phyloP scores from a whole-genome alignment of 64 coral and sea anemone genomes.

The Orbicella faveolata region DNA sequence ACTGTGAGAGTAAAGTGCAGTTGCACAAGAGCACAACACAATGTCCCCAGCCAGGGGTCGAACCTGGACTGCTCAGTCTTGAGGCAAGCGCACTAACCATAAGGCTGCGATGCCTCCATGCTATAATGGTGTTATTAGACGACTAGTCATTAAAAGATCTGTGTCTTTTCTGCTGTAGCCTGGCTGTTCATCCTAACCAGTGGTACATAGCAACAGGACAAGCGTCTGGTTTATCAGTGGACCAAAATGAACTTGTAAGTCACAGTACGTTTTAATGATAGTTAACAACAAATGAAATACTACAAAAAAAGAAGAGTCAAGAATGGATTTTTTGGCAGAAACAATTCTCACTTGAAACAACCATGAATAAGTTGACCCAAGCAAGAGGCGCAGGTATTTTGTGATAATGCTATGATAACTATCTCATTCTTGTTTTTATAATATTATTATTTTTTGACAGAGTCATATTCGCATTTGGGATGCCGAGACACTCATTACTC shows the following conservation, averaged over 20 bases:
- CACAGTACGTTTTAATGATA: neutral
- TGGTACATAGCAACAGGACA: slow-evolving; percentile 94
- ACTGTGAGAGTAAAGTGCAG: no score
- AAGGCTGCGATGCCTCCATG: no score
- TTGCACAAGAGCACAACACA: no score
- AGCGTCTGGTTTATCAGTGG: slow-evolving; percentile 73
- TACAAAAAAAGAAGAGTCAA: neutral
- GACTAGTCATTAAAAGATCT: neutral
- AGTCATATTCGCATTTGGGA: slow-evolving; percentile 95
- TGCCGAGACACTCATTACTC: slow-evolving; percentile 84
- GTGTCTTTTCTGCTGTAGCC: neutral
- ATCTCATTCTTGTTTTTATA: neutral
- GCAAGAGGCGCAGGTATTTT: no score
- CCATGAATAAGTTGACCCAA: no score
- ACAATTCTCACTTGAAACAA: no score
- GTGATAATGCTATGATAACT: neutral
- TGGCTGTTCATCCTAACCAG: slow-evolving; percentile 88
- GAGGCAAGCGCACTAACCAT: no score
- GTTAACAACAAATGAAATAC: neutral
- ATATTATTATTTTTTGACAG: slow-evolving; percentile 1
- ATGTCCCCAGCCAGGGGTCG: no score
- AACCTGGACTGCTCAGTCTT: no score
- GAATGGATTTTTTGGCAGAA: no score
- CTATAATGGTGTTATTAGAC: neutral
- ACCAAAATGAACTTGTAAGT: slow-evolving; percentile 93